These are phyloP conservation scores for Hypomecis atomaria DNA, from an alignment of 2,888 invertebrate genomes.

Conservation along the genomic window DNA sequence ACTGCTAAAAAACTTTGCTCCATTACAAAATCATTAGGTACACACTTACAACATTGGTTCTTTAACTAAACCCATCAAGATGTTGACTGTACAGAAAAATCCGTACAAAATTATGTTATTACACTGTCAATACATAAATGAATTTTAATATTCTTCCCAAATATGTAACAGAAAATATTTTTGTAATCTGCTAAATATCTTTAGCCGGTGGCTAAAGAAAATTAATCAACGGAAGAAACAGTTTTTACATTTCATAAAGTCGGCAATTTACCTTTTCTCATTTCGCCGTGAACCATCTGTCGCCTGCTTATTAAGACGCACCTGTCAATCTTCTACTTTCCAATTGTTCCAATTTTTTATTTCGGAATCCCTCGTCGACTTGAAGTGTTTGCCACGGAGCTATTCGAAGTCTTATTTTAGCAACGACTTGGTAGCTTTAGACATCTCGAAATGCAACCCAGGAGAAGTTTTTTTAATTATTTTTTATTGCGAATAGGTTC, in stretches of 20 bases:
- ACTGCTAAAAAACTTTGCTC: too few species aligned
- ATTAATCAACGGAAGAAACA: constrained; percentile 40
- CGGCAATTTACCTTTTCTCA: constrained; percentile 80
- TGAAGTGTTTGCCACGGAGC: constrained; percentile 55
- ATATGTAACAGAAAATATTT: too few species aligned
- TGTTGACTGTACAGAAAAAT: too few species aligned
- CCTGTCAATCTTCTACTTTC: constrained; percentile 80
- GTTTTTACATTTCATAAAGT: constrained; percentile 61
- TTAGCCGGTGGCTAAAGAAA: constrained; percentile 16
- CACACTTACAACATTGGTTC: too few species aligned
- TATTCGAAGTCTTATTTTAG: constrained; percentile 62
- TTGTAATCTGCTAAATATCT: too few species aligned
- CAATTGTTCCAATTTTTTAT: constrained; percentile 66
- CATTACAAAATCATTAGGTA: too few species aligned
- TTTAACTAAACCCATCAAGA: too few species aligned
- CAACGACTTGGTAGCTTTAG: not conserved
- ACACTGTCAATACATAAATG: too few species aligned
- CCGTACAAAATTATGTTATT: too few species aligned
- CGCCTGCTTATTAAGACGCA: constrained; percentile 82
- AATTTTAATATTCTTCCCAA: too few species aligned
- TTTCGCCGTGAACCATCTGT: constrained; percentile 75
- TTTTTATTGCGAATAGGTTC: too few species aligned
- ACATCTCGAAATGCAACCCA: not conserved
- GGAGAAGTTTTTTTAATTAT: too few species aligned
- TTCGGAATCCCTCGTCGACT: constrained; percentile 68